Evolutionary conservation across 2,888 invertebrate species (phyloP).

Genomic region (Athripsodes cinereus): DNA sequence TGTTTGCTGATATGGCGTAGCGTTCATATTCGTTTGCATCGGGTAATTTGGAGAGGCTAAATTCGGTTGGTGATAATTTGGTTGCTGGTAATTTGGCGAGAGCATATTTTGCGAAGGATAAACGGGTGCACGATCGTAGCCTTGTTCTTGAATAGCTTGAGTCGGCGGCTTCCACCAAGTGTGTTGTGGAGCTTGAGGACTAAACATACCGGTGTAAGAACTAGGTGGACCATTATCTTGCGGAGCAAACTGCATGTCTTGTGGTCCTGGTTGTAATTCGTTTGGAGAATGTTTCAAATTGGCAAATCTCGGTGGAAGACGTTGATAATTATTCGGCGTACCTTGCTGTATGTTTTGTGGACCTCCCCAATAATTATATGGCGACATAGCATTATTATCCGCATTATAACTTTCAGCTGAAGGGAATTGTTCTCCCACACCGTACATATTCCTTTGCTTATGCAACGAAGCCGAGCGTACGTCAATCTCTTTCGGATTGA

Average conservation of each 20-base stretch:
- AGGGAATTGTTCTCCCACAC: no score
- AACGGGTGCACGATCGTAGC: slow-evolving; percentile 4
- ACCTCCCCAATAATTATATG: no score
- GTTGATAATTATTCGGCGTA: not conserved
- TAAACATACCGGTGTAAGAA: not conserved
- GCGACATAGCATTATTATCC: no score
- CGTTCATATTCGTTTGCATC: not conserved
- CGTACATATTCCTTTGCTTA: no score
- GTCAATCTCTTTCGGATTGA: no score
- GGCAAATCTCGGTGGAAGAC: slow-evolving; percentile 22
- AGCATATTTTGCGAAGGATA: slow-evolving; percentile 8
- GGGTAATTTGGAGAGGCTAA: not conserved
- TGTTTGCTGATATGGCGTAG: not conserved
- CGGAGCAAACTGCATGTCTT: not conserved
- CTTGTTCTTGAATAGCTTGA: slow-evolving; percentile 11
- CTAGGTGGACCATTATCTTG: not conserved
- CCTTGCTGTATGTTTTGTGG: slow-evolving; percentile 2
- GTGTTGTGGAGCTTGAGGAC: not conserved
- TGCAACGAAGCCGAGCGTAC: no score
- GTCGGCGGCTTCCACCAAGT: slow-evolving; percentile 22
- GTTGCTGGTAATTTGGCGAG: slow-evolving; percentile 5
- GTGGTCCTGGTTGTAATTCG: slow-evolving; percentile 4
- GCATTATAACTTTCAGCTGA: no score
- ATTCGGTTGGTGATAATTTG: not conserved
- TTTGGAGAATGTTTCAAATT: slow-evolving; percentile 16